Percentiles rank a stretch among this genome's conserved stretches.
Conservation (phyloP, 2,797 vertebrate species). For the Meda fulgida region DNA sequence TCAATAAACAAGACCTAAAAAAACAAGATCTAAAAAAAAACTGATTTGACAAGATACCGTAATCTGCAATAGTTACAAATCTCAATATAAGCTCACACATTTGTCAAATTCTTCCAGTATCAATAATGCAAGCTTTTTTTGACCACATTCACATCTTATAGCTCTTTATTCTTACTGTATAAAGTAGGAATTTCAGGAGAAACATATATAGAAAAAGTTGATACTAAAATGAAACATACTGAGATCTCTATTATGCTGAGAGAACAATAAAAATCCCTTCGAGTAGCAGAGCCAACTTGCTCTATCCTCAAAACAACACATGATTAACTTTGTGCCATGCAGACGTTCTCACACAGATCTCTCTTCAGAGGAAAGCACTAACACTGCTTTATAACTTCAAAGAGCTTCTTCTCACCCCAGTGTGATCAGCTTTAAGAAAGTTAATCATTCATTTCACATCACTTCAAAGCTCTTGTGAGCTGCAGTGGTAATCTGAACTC, state of each 20-base stretch:
- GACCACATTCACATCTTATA: neutral
- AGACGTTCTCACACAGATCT: slow-evolving; percentile 2
- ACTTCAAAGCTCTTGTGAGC: slow-evolving; percentile 51
- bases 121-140: neutral
- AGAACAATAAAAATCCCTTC: neutral
- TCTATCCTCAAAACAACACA: neutral
- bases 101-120: neutral
- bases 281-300: neutral
- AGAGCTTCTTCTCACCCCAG: slow-evolving; percentile 25
- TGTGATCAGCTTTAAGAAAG: slow-evolving; percentile 36
- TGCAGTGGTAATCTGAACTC: slow-evolving; percentile 40
- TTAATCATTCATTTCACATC: slow-evolving; percentile 51
- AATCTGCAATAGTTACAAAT: neutral
- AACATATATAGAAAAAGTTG: neutral
- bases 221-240: neutral
- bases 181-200: neutral
- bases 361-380: slow-evolving; percentile 23
- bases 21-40: no score
- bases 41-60: neutral
- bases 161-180: neutral
- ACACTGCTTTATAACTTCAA: slow-evolving; percentile 11
- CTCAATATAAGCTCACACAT: neutral
- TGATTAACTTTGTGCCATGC: neutral
- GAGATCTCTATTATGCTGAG: neutral
- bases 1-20: neutral